These are phyloP conservation scores for Chloroceryle amazona DNA, from an alignment of 2,797 vertebrate species.

Conservation along the genomic window DNA sequence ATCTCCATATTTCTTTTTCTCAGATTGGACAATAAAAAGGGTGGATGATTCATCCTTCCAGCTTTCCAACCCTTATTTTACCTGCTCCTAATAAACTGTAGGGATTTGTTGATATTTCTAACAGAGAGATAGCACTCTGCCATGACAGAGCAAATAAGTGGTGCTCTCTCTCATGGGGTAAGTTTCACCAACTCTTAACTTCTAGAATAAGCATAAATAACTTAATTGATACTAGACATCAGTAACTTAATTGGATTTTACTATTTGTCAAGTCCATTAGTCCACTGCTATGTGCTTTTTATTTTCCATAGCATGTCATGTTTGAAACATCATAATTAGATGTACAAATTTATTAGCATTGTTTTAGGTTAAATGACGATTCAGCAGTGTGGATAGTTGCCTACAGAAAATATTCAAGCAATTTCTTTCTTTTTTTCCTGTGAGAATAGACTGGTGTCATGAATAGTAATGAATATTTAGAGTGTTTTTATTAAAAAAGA, in stretches of 20 bases:
- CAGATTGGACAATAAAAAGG: not conserved
- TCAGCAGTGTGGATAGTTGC: not conserved
- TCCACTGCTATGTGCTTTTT: not conserved
- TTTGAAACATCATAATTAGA: not conserved
- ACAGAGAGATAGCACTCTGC: not conserved
- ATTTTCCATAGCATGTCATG: not conserved
- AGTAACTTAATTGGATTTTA: not conserved
- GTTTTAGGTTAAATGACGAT: not conserved
- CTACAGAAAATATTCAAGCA: not conserved
- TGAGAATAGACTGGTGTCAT: accelerated
- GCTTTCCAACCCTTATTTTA: not conserved
- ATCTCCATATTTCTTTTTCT: not conserved
- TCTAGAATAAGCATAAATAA: not conserved
- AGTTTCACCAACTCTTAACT: not conserved
- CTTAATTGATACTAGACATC: not conserved
- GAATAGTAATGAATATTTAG: slow-evolving; percentile 28
- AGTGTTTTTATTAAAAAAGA: not conserved
- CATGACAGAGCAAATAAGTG: not conserved
- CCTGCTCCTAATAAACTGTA: not conserved
- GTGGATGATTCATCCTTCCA: not conserved
- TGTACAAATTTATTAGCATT: not conserved
- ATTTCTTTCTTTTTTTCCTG: not conserved
- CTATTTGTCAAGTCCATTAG: not conserved
- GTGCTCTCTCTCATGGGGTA: not conserved
- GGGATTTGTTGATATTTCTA: not conserved